Evolutionary conservation across 2,113 vertebrate species (phyloP).

Genomic region (Cebus imitator): DNA sequence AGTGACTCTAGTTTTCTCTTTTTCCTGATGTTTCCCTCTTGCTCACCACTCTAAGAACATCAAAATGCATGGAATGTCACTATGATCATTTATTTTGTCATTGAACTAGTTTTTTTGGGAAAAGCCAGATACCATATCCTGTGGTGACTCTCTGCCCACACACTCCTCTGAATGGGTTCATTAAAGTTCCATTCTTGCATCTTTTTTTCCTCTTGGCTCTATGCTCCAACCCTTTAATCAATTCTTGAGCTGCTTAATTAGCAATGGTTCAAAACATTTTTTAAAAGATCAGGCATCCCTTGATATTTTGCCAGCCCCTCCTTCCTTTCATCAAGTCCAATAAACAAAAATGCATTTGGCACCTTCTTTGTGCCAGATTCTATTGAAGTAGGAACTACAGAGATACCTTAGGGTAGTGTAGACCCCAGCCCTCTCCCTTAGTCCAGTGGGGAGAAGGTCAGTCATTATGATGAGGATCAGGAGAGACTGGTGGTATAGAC

Average conservation of each 20-base stretch:
- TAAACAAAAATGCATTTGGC: neutral
- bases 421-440: neutral
- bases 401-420: accelerated
- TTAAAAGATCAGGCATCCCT: neutral
- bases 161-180: neutral
- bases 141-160: neutral
- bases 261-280: neutral
- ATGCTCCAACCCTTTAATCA: neutral
- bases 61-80: neutral
- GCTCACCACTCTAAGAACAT: neutral
- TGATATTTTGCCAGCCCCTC: neutral
- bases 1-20: neutral
- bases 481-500: neutral
- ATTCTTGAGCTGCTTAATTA: neutral
- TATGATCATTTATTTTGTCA: neutral
- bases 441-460: neutral
- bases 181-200: neutral
- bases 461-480: accelerated
- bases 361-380: neutral
- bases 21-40: neutral
- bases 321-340: neutral
- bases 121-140: neutral
- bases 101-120: neutral
- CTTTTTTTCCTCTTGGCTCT: neutral
- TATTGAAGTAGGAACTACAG: accelerated